These are phyloP conservation scores for Muscicapa striata DNA, from an alignment of 2,797 vertebrate genomes.

Conservation along the genomic window DNA sequence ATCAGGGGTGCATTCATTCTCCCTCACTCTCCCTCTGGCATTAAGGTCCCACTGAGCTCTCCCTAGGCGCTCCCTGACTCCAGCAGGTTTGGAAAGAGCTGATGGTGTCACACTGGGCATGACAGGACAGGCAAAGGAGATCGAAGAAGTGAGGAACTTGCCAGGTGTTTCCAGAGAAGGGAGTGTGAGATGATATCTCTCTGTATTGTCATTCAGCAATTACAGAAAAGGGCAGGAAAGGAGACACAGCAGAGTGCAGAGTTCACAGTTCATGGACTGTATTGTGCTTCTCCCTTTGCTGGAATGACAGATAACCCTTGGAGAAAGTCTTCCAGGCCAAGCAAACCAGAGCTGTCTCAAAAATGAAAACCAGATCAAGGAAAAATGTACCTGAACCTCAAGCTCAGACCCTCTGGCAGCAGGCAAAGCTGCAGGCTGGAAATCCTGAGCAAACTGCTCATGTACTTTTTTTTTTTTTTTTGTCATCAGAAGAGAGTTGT, in stretches of 20 bases:
- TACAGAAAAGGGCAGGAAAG: not conserved
- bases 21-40: not conserved
- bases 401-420: not conserved
- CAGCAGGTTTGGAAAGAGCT: not conserved
- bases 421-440: not conserved
- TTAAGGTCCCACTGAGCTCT: not conserved
- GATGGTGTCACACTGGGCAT: not conserved
- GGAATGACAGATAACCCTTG: not conserved
- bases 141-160: slow-evolving; percentile 21
- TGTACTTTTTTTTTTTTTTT: not conserved
- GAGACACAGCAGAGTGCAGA: not conserved
- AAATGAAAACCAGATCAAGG: not conserved
- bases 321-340: not conserved
- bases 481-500: not conserved
- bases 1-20: not conserved
- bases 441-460: not conserved
- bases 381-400: not conserved
- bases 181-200: not conserved
- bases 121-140: not conserved
- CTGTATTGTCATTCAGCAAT: not conserved
- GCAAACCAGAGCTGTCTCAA: not conserved
- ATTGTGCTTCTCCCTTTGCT: not conserved
- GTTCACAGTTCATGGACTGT: not conserved
- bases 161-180: slow-evolving; percentile 35
- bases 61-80: not conserved